A percentile compares a stretch with the other conserved stretches of the same genome.
Conservation (phyloP, 1,140 invertebrate genomes). For the Probaryconus sp. region DNA sequence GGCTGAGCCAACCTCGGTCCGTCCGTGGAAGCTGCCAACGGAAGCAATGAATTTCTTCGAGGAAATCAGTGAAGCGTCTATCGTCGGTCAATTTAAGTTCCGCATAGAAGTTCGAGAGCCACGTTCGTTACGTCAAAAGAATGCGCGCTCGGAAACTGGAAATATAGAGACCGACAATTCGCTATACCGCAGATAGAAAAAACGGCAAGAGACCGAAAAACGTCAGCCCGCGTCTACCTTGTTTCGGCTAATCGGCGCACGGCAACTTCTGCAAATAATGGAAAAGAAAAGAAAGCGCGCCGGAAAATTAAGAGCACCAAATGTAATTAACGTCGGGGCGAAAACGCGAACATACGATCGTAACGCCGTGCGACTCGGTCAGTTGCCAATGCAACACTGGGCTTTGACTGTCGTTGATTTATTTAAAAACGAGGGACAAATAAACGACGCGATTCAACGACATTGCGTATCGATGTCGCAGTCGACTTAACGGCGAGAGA, state of each 20-base stretch:
- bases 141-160: slow-evolving; percentile 12
- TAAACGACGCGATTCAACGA: slow-evolving; percentile 31
- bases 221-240: slow-evolving; percentile 9
- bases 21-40: slow-evolving; percentile 28
- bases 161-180: slow-evolving; percentile 5
- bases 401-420: slow-evolving; percentile 50
- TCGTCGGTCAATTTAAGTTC: slow-evolving; percentile 49
- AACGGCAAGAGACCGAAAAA: slow-evolving; percentile 17
- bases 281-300: slow-evolving; percentile 11
- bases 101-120: slow-evolving; percentile 22
- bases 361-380: slow-evolving; percentile 29
- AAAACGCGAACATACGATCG: slow-evolving; percentile 13
- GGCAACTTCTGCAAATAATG: slow-evolving; percentile 2
- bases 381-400: slow-evolving; percentile 54
- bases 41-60: slow-evolving; percentile 32
- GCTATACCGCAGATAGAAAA: slow-evolving; percentile 19
- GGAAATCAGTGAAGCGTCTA: slow-evolving; percentile 32
- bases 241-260: slow-evolving; percentile 19
- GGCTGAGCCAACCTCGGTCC: slow-evolving; percentile 24
- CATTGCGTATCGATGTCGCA: slow-evolving; percentile 13
- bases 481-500: slow-evolving; percentile 6
- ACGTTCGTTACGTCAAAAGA: slow-evolving; percentile 23
- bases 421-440: slow-evolving; percentile 54
- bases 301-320: slow-evolving; percentile 18
- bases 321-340: slow-evolving; percentile 25